phyloP scores from a whole-genome alignment of 2,113 vertebrate species.

The Sialia sialis region DNA sequence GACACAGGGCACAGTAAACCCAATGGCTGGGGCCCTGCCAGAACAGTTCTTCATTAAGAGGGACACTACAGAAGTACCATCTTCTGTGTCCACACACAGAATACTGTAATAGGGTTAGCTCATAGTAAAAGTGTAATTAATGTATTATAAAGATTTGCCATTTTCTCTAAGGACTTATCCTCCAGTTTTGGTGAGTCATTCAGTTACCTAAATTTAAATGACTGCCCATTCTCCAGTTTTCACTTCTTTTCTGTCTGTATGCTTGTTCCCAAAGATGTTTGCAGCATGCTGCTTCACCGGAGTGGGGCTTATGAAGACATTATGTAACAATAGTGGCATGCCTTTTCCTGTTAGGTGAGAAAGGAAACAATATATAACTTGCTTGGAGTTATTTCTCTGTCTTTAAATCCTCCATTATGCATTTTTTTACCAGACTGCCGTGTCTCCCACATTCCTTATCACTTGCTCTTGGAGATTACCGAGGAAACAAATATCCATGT shows the following conservation, averaged over 20 bases:
- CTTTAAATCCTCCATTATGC: not conserved
- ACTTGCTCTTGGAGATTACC: not conserved
- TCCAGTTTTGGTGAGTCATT: not conserved
- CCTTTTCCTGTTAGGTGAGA: not conserved
- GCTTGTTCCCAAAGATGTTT: not conserved
- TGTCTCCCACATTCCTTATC: not conserved
- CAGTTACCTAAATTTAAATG: not conserved
- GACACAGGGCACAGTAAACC: not conserved
- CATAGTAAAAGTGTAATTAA: constrained; percentile 44
- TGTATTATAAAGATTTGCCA: constrained; percentile 43
- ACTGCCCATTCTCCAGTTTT: not conserved
- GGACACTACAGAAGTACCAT: not conserved
- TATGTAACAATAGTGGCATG: not conserved
- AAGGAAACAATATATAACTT: not conserved
- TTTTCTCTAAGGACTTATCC: constrained; percentile 40
- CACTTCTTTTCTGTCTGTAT: not conserved
- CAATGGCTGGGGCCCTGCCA: not conserved
- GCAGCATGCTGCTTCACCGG: not conserved
- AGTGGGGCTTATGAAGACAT: not conserved
- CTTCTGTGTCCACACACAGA: not conserved
- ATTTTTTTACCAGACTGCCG: not conserved
- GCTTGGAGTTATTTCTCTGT: not conserved
- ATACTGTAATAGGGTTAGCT: constrained; percentile 25
- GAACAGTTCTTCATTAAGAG: not conserved
- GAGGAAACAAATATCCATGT: not conserved